Evolutionary conservation across 2,113 vertebrate genomes (phyloP).

Genomic region (Neolamprologus devosi): DNA sequence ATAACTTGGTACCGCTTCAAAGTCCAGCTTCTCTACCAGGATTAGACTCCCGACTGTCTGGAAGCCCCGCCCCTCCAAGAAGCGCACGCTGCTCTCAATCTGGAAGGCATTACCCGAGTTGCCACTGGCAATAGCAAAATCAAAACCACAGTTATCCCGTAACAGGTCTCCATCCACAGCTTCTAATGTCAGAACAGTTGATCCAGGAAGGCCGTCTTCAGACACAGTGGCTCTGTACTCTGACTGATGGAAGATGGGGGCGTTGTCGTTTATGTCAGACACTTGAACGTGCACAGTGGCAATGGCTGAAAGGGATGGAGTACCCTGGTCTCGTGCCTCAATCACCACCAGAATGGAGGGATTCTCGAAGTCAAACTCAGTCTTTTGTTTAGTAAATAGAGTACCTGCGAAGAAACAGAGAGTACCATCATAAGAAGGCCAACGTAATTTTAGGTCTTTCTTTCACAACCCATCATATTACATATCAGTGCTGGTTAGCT

Average conservation of each 20-base stretch:
- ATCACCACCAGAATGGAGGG: conserved; percentile 83
- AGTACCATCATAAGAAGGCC: background rate
- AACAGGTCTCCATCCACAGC: conserved; percentile 80
- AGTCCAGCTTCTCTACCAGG: conserved; percentile 85
- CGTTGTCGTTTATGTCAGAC: conserved; percentile 87
- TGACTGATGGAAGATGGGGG: conserved; percentile 79
- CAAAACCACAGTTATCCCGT: conserved; percentile 82
- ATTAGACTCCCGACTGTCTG: conserved; percentile 81
- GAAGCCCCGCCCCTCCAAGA: conserved; percentile 75
- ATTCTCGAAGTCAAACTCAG: conserved; percentile 71
- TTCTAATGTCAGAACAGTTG: conserved; percentile 84
- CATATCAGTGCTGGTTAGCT: background rate
- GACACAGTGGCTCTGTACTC: conserved; percentile 79
- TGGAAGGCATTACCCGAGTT: conserved; percentile 86
- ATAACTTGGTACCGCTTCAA: conserved; percentile 79
- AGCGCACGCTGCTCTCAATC: conserved; percentile 83
- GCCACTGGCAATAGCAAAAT: conserved; percentile 90
- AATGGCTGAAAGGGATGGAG: conserved; percentile 76
- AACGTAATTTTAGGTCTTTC: background rate
- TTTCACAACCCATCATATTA: background rate
- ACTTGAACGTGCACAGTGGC: conserved; percentile 85
- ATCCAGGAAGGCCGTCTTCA: conserved; percentile 84
- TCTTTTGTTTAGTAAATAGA: conserved; percentile 75
- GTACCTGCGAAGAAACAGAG: conserved; percentile 60
- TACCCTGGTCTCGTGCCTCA: conserved; percentile 81